These are phyloP conservation scores for Desmodus rotundus DNA, from an alignment of 2,113 vertebrate species.

Conservation along the genomic window DNA sequence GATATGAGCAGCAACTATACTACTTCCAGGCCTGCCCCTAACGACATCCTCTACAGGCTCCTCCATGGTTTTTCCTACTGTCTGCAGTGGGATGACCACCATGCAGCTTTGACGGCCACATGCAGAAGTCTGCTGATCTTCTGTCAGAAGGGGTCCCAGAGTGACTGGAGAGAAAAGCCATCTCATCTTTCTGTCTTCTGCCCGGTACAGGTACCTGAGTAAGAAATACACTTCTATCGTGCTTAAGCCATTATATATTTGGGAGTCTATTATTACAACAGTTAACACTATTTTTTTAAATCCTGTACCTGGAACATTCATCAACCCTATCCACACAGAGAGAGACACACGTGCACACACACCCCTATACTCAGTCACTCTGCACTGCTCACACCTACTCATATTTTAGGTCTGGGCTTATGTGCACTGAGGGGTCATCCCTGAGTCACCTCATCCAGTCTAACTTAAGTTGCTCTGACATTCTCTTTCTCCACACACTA, in stretches of 20 bases:
- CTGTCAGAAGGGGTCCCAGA: neutral
- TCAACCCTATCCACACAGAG: neutral
- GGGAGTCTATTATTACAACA: neutral
- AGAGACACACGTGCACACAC: neutral
- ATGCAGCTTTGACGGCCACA: neutral
- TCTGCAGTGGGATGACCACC: neutral
- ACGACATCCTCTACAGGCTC: neutral
- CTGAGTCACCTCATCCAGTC: neutral
- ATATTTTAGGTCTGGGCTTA: neutral
- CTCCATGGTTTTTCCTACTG: too few relatives aligned
- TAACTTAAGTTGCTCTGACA: neutral
- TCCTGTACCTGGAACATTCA: neutral
- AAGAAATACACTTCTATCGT: neutral
- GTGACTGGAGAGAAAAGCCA: neutral
- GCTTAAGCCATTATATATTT: neutral
- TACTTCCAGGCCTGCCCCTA: neutral
- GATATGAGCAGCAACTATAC: neutral
- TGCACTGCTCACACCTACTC: neutral
- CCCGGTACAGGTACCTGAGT: neutral
- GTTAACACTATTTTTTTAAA: neutral
- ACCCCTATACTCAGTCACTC: neutral
- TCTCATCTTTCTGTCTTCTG: neutral
- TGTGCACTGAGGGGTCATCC: neutral
- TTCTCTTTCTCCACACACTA: neutral
- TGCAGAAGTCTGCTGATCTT: neutral